Percentiles rank a stretch among this genome's conserved stretches.
Conservation (phyloP, 2,888 invertebrate genomes). For the Resseliella maxima region DNA sequence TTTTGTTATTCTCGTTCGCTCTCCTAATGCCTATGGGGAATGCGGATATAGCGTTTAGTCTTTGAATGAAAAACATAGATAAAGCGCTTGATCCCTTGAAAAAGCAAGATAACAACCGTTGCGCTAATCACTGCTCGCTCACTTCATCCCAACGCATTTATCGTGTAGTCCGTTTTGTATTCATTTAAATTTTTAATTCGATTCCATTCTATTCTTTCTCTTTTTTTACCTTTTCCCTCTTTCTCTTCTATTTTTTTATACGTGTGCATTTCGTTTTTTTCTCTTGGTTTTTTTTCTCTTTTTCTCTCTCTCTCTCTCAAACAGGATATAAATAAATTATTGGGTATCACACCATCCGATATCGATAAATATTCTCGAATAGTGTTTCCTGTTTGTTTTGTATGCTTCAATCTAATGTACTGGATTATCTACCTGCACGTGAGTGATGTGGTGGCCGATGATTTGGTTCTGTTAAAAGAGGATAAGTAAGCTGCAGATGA, state of each 20-base stretch:
- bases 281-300: slow-evolving; percentile 34
- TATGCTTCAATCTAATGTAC: slow-evolving; percentile 98
- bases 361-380: slow-evolving; percentile 99
- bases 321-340: slow-evolving; percentile 88
- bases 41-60: slow-evolving; percentile 15
- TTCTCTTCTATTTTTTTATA: not conserved
- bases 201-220: not conserved
- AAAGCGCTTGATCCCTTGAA: slow-evolving; percentile 45
- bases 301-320: slow-evolving; percentile 47
- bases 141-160: slow-evolving; percentile 11
- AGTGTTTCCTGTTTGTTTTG: slow-evolving; percentile 98
- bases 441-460: slow-evolving; percentile 94
- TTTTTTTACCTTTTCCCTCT: not conserved
- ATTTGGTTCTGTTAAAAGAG: slow-evolving; percentile 83
- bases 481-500: slow-evolving; percentile 71
- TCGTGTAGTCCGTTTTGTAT: not conserved
- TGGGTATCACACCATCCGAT: slow-evolving; percentile 94
- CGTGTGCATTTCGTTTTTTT: not conserved
- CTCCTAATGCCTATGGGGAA: not conserved
- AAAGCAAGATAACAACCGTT: not conserved
- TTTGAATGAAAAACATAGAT: not conserved
- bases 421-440: slow-evolving; percentile 98
- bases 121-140: slow-evolving; percentile 48
- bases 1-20: not conserved
- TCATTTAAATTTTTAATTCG: slow-evolving; percentile 32